Evolutionary conservation across 2,888 invertebrate genomes (phyloP).

Genomic region (Neoscelio sp.): DNA sequence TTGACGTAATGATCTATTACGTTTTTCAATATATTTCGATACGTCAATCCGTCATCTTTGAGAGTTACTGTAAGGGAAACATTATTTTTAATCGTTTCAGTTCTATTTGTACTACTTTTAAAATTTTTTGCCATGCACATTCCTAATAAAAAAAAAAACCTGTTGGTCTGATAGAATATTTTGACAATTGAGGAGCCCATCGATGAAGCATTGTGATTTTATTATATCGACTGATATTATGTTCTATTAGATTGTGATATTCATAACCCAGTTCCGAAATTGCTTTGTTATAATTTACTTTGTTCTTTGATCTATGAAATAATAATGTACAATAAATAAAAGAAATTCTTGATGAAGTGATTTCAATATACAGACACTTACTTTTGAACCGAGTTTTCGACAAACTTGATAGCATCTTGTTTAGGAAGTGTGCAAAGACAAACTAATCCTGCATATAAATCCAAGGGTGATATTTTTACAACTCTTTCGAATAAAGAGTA

Average conservation of each 20-base stretch:
- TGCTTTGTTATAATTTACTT: conserved; percentile 71
- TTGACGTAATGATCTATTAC: conserved; percentile 71
- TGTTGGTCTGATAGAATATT: conserved; percentile 79
- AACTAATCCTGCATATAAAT: conserved; percentile 79
- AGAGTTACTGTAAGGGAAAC: conserved; percentile 78
- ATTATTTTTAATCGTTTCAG: too few relatives aligned
- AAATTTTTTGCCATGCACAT: not conserved
- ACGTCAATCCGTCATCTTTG: conserved; percentile 72
- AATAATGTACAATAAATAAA: conserved; percentile 5
- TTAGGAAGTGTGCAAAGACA: conserved; percentile 78
- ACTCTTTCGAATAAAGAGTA: conserved; percentile 79
- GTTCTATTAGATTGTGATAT: conserved; percentile 74
- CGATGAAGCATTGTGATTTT: conserved; percentile 73
- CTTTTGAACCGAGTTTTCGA: conserved; percentile 64
- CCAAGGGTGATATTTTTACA: conserved; percentile 78
- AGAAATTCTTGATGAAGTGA: too few relatives aligned
- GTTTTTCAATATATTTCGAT: conserved; percentile 75
- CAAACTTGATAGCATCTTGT: conserved; percentile 73
- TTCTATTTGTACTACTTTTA: conserved; percentile 1
- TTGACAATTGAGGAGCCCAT: conserved; percentile 78
- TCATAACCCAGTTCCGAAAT: conserved; percentile 76
- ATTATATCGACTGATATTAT: conserved; percentile 67
- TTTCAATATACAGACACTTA: too few relatives aligned
- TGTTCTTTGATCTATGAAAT: conserved; percentile 70
- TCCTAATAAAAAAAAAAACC: conserved; percentile 65